These are phyloP conservation scores for Xanthorhoe designata DNA, from an alignment of 2,888 invertebrate genomes.

Conservation along the genomic window DNA sequence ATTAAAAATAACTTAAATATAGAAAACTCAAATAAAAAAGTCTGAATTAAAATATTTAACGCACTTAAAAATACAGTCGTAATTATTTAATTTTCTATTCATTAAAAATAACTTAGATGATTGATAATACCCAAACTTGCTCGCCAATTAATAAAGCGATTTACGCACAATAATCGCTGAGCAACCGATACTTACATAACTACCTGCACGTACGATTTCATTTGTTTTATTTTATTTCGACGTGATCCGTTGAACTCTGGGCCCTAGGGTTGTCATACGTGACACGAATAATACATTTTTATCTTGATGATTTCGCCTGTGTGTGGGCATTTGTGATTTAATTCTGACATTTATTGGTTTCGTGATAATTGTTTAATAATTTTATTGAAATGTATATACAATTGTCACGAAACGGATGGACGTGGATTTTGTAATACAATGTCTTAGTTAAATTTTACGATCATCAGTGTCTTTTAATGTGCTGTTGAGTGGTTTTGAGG, in stretches of 20 bases:
- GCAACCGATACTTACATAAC: conserved; percentile 32
- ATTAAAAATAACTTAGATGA: too few species aligned
- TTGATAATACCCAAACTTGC: neutral
- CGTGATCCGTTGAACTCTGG: conserved; percentile 38
- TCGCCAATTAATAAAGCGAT: neutral
- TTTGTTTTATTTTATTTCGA: conserved; percentile 49
- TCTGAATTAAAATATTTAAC: too few species aligned
- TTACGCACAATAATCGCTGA: neutral
- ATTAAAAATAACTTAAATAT: too few species aligned
- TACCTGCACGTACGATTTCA: conserved; percentile 44
- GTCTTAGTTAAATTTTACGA: conserved; percentile 3
- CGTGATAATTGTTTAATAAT: conserved; percentile 10
- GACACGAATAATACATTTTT: conserved; percentile 7
- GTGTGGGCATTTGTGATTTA: conserved; percentile 23
- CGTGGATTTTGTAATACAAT: conserved; percentile 8
- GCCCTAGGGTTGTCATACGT: conserved; percentile 26
- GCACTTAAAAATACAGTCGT: too few species aligned
- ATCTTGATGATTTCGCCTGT: conserved; percentile 3
- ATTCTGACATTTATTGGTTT: conserved; percentile 9
- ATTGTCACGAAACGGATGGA: conserved; percentile 3
- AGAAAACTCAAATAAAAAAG: too few species aligned
- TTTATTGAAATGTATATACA: conserved; percentile 1
- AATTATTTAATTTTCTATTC: too few species aligned
- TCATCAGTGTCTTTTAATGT: neutral
- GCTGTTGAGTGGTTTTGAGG: neutral